phyloP scores from a whole-genome alignment of 2,888 invertebrate species.

The Buathra laborator region DNA sequence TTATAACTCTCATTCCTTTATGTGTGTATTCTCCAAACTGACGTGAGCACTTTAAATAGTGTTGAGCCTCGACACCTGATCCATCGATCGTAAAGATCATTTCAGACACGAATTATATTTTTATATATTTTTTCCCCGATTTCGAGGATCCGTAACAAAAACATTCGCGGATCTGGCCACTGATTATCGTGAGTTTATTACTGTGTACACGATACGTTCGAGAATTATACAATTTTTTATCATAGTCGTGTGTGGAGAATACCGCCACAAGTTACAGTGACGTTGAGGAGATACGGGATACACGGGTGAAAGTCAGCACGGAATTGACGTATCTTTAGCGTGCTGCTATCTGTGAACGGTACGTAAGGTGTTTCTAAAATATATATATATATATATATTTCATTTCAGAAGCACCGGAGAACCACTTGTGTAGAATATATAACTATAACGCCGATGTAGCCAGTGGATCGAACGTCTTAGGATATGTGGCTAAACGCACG shows the following conservation, averaged over 20 bases:
- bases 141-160: not conserved
- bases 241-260: slow-evolving; percentile 58
- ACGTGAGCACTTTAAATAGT: slow-evolving; percentile 75
- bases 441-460: not conserved
- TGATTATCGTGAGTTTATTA: not conserved
- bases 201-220: not conserved
- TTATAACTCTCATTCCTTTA: slow-evolving; percentile 68
- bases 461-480: not conserved
- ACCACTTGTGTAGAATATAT: not conserved
- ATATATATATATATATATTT: not conserved
- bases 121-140: slow-evolving; percentile 10
- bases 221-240: slow-evolving; percentile 55
- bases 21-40: slow-evolving; percentile 66
- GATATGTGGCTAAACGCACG: not conserved
- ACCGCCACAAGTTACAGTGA: slow-evolving; percentile 70
- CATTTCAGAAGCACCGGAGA: not conserved
- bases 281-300: slow-evolving; percentile 55
- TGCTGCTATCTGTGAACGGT: slow-evolving; percentile 66
- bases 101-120: slow-evolving; percentile 51
- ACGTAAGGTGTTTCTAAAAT: slow-evolving; percentile 34
- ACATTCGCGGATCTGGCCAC: not conserved
- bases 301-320: slow-evolving; percentile 61
- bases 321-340: slow-evolving; percentile 52
- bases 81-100: slow-evolving; percentile 69
- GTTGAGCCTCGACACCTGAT: slow-evolving; percentile 68